Evolutionary conservation across 2,113 vertebrate genomes (phyloP), one percentile per base, ranked within the genome.

Genomic region (Pampusana beccarii): DNA sequence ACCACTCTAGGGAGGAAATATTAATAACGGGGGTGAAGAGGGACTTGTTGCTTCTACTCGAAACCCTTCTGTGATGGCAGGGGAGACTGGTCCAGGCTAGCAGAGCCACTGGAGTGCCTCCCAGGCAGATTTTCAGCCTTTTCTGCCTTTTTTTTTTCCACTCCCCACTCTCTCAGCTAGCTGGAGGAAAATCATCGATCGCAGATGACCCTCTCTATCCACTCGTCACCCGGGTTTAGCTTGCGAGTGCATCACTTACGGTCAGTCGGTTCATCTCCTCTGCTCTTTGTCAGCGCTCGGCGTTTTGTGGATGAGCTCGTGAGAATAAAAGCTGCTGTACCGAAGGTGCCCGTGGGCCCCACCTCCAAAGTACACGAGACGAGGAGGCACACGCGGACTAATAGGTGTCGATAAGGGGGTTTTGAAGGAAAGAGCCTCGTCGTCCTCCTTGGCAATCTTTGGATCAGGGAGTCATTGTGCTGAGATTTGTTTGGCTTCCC

Each of bases 401-500:
- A 74, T 8, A n/a, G 60, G 3, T 21, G 44, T n/a, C 3, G 26
- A 84, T 31, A 36, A 85, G 33, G 8, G 46, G 38, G 44, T 46
- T 2, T 17, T 29, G 72, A 31, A 54, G 57, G 81, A 85, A 94
- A 57, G 11, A 70, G n/a, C 48, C 38, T 57, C 1, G 1, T 21
- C 0, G 0, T 36, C 83, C 46, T 62, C 57, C 65, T 54, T 38
- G 1, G 1, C 80, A 44, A 1, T 11, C 33, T 65, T 31, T 20
- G 38, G n/a, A 34, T 62, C 57, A 69, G 58, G 53, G 51, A 78
- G 58, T 50, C 36, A 33, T 83, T 92, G 26, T 25, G 46, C 42
- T 13, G 51, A 40, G 73, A 24, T 84, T 51, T 57, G 54, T 13
- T 74, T 48, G 40, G 48, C 64, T 57, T 73, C 80, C 83, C 58